Evolutionary conservation across 1,140 invertebrate genomes (phyloP).

Genomic region (Drosophila elegans): DNA sequence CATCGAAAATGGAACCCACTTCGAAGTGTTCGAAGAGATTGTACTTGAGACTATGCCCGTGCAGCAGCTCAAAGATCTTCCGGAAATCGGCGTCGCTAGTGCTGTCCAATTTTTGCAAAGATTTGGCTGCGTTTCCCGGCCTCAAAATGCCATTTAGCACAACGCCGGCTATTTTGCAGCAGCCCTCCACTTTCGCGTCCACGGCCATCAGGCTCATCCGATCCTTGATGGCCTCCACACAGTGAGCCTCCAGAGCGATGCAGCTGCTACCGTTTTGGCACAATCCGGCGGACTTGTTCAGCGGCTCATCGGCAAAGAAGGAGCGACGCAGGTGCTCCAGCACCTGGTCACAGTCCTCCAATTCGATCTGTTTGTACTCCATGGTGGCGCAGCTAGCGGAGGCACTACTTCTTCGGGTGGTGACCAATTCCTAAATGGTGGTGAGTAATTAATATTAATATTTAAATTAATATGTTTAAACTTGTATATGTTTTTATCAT

Average conservation of each 20-base stretch:
- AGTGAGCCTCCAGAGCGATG: constrained; percentile 90
- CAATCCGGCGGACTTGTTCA: constrained; percentile 90
- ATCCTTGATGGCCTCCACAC: constrained; percentile 89
- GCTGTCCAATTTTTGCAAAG: constrained; percentile 86
- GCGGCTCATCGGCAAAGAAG: constrained; percentile 92
- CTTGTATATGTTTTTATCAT: too few species aligned
- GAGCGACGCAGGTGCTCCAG: constrained; percentile 89
- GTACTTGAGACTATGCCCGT: constrained; percentile 87
- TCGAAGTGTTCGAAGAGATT: constrained; percentile 88
- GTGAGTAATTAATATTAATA: too few species aligned
- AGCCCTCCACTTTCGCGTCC: constrained; percentile 21
- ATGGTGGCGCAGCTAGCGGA: constrained; percentile 57
- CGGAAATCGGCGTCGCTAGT: constrained; percentile 88
- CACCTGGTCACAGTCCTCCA: constrained; percentile 87
- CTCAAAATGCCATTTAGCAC: constrained; percentile 88
- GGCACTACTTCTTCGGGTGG: not conserved
- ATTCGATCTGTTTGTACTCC: constrained; percentile 86
- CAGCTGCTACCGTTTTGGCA: constrained; percentile 89
- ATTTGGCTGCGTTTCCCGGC: constrained; percentile 87
- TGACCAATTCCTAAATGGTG: not conserved
- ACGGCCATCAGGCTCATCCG: constrained; percentile 90
- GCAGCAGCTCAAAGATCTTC: constrained; percentile 88
- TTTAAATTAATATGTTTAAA: too few species aligned
- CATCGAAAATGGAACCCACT: constrained; percentile 91
- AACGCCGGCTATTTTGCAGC: constrained; percentile 88